Evolutionary conservation across 2,113 vertebrate genomes (phyloP).

Genomic region (Scomber japonicus): DNA sequence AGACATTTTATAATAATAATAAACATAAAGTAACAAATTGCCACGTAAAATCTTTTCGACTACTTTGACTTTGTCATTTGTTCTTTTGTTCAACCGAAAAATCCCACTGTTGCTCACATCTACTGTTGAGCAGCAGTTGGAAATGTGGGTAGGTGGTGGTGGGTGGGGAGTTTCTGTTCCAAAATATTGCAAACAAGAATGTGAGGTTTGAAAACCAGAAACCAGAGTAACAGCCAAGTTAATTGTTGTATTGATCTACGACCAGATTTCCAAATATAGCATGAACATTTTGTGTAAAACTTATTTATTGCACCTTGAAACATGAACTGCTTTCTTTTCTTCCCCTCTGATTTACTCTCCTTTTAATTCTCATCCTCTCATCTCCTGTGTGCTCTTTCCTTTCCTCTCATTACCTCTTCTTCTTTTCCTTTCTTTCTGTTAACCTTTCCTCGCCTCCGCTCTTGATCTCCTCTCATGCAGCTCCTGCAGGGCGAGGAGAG

Average conservation of each 20-base stretch:
- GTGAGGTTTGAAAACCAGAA: not conserved
- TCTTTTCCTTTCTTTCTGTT: not conserved
- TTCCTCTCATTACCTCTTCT: not conserved
- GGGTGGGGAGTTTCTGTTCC: constrained; percentile 33
- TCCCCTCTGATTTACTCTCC: not conserved
- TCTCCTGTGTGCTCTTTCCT: not conserved
- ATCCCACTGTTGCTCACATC: constrained; percentile 11
- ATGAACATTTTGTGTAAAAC: not conserved
- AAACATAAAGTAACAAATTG: not conserved
- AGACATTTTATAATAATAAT: not conserved
- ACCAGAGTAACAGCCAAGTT: not conserved
- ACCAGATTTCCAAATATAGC: not conserved
- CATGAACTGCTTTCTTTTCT: not conserved
- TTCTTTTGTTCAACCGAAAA: constrained; percentile 2
- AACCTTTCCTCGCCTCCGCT: not conserved
- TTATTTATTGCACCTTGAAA: not conserved
- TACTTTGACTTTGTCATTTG: not conserved
- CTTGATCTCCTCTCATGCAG: constrained; percentile 62
- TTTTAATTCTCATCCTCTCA: not conserved
- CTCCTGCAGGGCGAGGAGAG: constrained; percentile 95
- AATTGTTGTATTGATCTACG: not conserved
- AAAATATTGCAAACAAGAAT: constrained; percentile 18
- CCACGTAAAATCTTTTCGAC: not conserved
- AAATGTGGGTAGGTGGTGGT: constrained; percentile 34
- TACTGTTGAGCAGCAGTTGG: constrained; percentile 13